These are phyloP conservation scores for Drosophila melanogaster DNA, from an alignment of 1,140 invertebrate genomes.

Conservation along the genomic window DNA sequence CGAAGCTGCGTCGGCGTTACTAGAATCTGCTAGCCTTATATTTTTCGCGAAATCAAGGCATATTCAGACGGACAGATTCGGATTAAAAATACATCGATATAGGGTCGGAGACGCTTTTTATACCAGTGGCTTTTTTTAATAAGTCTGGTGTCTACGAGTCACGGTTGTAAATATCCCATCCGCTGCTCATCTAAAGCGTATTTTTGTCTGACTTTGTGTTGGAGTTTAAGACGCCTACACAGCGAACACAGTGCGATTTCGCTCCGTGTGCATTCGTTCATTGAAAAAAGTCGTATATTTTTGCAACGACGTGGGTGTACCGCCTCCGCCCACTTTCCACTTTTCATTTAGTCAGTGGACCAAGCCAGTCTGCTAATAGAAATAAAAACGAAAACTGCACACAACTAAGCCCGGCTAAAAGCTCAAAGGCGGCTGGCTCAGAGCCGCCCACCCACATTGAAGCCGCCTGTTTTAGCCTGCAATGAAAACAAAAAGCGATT, in stretches of 20 bases:
- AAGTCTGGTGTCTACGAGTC: too few relatives aligned
- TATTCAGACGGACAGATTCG: too few relatives aligned
- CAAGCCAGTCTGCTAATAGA: slow-evolving; percentile 76
- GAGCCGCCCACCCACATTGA: not conserved
- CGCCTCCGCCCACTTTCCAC: slow-evolving; percentile 27
- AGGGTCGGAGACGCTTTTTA: not conserved
- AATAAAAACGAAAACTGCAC: slow-evolving; percentile 79
- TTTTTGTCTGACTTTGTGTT: slow-evolving; percentile 9
- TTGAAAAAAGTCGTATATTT: slow-evolving; percentile 60
- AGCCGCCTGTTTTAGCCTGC: slow-evolving; percentile 29
- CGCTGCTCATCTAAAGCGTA: too few relatives aligned
- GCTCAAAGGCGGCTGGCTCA: slow-evolving; percentile 68
- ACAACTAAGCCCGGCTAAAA: slow-evolving; percentile 81
- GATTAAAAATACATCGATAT: too few relatives aligned
- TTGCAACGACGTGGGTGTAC: slow-evolving; percentile 16
- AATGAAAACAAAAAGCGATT: slow-evolving; percentile 83
- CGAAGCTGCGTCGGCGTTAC: too few relatives aligned
- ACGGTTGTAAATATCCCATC: too few relatives aligned
- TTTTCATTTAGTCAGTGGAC: slow-evolving; percentile 75
- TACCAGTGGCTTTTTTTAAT: not conserved
- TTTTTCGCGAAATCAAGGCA: too few relatives aligned
- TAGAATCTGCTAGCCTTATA: too few relatives aligned
- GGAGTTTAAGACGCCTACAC: not conserved
- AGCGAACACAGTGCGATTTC: slow-evolving; percentile 21
- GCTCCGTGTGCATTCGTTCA: slow-evolving; percentile 32